A percentile compares a stretch with the other conserved stretches of the same genome.
Evolutionary conservation across 1,140 invertebrate genomes (phyloP).

Genomic region (Lutraria rhynchaena): DNA sequence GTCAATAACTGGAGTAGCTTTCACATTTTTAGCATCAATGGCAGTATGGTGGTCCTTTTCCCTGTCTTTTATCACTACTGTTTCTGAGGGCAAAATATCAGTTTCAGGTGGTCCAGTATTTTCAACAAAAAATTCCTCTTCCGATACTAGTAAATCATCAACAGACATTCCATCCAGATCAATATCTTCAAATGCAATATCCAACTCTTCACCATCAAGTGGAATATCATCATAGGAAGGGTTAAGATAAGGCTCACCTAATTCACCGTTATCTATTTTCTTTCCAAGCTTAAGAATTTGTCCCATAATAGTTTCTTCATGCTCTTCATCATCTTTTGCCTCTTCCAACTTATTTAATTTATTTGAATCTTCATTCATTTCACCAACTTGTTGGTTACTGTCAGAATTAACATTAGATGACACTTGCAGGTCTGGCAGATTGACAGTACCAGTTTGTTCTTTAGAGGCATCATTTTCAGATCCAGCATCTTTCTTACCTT

Average conservation of each 20-base stretch:
- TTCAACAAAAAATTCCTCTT: constrained; percentile 7
- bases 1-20: constrained; percentile 2
- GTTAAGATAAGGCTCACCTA: background rate
- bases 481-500: background rate
- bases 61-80: background rate
- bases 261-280: background rate
- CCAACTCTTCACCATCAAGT: background rate
- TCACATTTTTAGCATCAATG: background rate
- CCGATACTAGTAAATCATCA: background rate
- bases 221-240: too few species aligned
- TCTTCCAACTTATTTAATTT: background rate
- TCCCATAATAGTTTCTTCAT: background rate
- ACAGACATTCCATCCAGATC: background rate
- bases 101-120: background rate
- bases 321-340: background rate
- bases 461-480: background rate
- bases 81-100: constrained; percentile 14
- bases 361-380: background rate
- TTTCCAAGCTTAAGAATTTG: constrained; percentile 1
- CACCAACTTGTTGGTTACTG: background rate
- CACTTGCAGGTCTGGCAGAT: background rate
- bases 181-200: background rate
- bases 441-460: background rate
- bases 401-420: background rate
- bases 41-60: background rate